Base-by-base conservation (phyloP, 2,113 vertebrate genomes). In the Cygnus atratus region DNA sequence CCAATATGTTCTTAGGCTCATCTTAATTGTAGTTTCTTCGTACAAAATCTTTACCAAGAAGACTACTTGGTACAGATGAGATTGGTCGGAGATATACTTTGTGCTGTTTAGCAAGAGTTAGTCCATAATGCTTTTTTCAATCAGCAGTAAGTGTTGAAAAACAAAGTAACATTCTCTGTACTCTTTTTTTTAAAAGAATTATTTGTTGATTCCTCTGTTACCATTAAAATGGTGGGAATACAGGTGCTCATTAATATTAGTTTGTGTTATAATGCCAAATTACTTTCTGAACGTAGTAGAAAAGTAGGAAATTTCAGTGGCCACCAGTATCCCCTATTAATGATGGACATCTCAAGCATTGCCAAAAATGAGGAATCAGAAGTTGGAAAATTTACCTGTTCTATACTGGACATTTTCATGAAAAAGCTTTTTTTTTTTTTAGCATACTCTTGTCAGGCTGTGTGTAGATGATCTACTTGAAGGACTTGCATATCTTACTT, bases 211-310 rank as follows among this genome's bases (percentile, higher is more conserved):
- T 78, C 22, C 33, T 65, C 35, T 59, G 4, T 62, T 74, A 52
- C 26, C 7, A 5, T 15, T 44, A 61, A 87, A 74, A 25, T 33
- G 13, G 25, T 59, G 37, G 28, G 31, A 65, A 19, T 31, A 20
- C 6, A 12, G 29, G 29, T 71, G 11, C 43, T 55, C 43, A 17
- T 62, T 21, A 41, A 6, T 39, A 7, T 5, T 75, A 33, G 4
- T 74, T 88, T 41, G 13, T n/a, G 3, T 52, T 55, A 3, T 0
- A 54, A 25, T 54, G n/a, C 29, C n/a, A 73, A 1, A 2, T 61
- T 57, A 15, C 0, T 8, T 61, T 79, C 50, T 50, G 21, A 76
- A 22, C 10, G 9, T n/a, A 37, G 11, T 73, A 80, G 29, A 48
- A 66, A 48, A 31, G 7, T 46, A 21, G 18, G 25, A 71, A 4